Percentiles rank a stretch among this genome's conserved stretches.
These are phyloP conservation scores for Drosophila crucigera DNA, from an alignment of 2,888 invertebrate species.

Conservation along the genomic window DNA sequence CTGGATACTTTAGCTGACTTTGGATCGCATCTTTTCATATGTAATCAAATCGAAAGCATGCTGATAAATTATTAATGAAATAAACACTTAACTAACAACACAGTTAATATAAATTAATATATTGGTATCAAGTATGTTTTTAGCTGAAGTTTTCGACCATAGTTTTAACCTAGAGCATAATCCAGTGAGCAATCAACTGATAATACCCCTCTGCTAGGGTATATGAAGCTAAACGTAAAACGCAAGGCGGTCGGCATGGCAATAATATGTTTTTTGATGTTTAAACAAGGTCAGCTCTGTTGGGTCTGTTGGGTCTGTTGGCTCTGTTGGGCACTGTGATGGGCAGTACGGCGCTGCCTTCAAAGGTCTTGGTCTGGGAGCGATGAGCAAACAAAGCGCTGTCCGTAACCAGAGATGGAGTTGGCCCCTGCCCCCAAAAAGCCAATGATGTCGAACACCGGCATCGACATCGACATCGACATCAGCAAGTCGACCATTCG, in stretches of 20 bases:
- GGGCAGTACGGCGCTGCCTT: slow-evolving; percentile 49
- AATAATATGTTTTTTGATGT: slow-evolving; percentile 71
- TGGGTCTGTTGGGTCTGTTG: slow-evolving; percentile 7
- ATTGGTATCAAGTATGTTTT: background rate
- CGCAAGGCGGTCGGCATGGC: slow-evolving; percentile 61
- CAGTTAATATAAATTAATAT: background rate
- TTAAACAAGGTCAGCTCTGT: slow-evolving; percentile 70
- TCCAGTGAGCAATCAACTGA: background rate
- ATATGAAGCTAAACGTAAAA: slow-evolving; percentile 11
- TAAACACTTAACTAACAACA: background rate
- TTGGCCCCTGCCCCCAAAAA: slow-evolving; percentile 30
- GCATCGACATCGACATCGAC: slow-evolving; percentile 7
- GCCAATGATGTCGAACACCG: slow-evolving; percentile 5
- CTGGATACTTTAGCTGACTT: background rate
- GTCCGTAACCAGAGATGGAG: slow-evolving; percentile 31
- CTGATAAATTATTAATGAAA: background rate
- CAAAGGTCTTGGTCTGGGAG: slow-evolving; percentile 45
- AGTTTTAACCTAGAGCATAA: background rate
- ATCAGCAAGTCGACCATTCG: slow-evolving; percentile 16
- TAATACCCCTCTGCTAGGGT: slow-evolving; percentile 2
- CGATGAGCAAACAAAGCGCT: slow-evolving; percentile 68
- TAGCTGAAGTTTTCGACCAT: background rate
- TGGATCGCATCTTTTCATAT: background rate
- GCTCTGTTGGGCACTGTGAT: background rate
- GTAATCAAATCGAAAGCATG: background rate